Conservation (phyloP, 2,888 invertebrate genomes). For the Minunthozetes semirufus region DNA sequence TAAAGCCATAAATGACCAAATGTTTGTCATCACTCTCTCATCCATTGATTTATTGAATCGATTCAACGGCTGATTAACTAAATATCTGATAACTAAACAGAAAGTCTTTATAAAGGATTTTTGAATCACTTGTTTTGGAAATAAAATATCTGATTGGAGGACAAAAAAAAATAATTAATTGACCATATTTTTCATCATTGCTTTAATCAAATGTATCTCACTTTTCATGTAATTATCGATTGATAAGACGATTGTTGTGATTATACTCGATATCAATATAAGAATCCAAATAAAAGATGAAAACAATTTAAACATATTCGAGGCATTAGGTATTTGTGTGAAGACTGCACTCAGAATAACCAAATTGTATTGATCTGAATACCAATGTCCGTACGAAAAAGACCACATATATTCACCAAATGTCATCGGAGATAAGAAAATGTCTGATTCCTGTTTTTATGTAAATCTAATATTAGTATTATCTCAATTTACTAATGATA, state of each 20-base stretch:
- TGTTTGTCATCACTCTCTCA: background rate
- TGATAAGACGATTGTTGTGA: background rate
- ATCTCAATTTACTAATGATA: no score
- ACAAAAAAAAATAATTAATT: background rate
- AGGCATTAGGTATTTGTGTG: background rate
- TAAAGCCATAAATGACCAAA: background rate
- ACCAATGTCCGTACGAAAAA: background rate
- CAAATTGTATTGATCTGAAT: background rate
- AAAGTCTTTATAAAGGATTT: background rate
- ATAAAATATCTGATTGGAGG: no score
- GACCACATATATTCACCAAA: background rate
- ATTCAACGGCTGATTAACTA: background rate
- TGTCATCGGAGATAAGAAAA: background rate
- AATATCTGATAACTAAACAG: background rate
- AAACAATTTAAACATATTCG: background rate
- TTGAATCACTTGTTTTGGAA: background rate
- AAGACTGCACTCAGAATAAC: background rate
- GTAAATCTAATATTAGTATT: no score
- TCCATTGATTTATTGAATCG: no score
- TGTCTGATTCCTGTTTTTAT: background rate
- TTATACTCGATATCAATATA: background rate
- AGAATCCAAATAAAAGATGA: background rate
- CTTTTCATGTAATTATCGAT: background rate
- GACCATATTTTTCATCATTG: background rate
- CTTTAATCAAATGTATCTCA: background rate